Conservation (phyloP, 2,797 vertebrate genomes). For the Myoxocephalus aenaeus region DNA sequence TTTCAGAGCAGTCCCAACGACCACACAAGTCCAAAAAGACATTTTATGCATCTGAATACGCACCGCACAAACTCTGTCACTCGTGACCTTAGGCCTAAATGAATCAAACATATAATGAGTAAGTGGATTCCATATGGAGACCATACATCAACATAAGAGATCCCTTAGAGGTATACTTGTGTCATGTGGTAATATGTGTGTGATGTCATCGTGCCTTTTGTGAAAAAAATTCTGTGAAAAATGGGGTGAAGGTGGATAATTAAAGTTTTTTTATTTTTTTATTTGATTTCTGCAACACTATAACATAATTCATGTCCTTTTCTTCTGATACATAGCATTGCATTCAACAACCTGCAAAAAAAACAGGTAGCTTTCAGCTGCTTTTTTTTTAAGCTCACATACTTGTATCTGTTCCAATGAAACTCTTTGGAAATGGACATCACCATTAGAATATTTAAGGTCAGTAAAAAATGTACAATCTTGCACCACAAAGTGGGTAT, state of each 20-base stretch:
- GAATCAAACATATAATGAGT: neutral
- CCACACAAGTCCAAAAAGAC: neutral
- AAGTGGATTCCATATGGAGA: neutral
- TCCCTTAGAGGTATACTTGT: neutral
- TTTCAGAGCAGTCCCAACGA: neutral
- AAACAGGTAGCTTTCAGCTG: neutral
- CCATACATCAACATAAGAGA: neutral
- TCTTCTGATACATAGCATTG: neutral
- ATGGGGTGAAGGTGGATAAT: neutral
- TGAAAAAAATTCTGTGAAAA: neutral
- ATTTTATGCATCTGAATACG: neutral
- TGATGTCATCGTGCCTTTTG: neutral
- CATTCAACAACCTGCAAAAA: neutral
- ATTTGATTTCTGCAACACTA: neutral
- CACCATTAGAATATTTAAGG: too few species aligned
- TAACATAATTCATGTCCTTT: neutral
- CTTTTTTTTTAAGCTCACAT: neutral
- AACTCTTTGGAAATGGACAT: too few species aligned
- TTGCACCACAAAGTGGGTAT: too few species aligned
- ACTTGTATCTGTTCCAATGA: too few species aligned
- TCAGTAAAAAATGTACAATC: too few species aligned
- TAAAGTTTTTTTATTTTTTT: neutral
- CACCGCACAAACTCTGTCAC: neutral
- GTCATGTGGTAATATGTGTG: neutral
- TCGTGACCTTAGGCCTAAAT: slow-evolving; percentile 4